These are phyloP conservation scores for Tethea ocularis DNA, from an alignment of 2,888 invertebrate genomes.

Conservation along the genomic window DNA sequence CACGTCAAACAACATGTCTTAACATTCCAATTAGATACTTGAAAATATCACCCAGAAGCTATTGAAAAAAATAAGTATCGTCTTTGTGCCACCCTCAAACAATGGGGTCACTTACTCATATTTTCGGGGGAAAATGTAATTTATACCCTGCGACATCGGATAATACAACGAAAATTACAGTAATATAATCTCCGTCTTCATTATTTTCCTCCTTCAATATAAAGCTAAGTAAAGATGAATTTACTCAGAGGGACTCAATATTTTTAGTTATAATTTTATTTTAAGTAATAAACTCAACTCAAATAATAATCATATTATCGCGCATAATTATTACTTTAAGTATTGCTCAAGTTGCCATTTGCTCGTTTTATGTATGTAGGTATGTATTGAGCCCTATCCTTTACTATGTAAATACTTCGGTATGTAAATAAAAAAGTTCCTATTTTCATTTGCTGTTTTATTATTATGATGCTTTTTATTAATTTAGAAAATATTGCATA, in stretches of 20 bases:
- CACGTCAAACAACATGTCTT: not conserved
- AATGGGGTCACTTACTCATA: conserved; percentile 15
- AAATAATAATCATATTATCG: conserved; percentile 28
- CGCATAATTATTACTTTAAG: conserved; percentile 46
- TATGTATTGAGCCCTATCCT: conserved; percentile 50
- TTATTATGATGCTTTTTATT: conserved; percentile 28
- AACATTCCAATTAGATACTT: not conserved
- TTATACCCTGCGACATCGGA: conserved; percentile 22
- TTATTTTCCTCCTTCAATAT: conserved; percentile 22
- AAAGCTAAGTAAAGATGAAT: conserved; percentile 21
- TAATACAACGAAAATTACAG: conserved; percentile 29
- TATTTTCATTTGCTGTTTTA: conserved; percentile 69
- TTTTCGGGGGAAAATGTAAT: conserved; percentile 29
- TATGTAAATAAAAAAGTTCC: conserved; percentile 82
- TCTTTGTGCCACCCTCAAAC: conserved; percentile 4
- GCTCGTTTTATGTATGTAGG: conserved; percentile 47
- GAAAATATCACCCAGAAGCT: not conserved
- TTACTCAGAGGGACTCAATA: conserved; percentile 23
- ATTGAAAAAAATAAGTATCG: conserved; percentile 4
- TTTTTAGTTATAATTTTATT: conserved; percentile 27
- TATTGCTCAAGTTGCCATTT: conserved; percentile 81
- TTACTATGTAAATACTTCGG: conserved; percentile 66
- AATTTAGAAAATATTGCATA: not conserved
- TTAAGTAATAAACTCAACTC: conserved; percentile 21
- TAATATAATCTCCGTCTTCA: conserved; percentile 27